Conservation (phyloP, 2,888 invertebrate genomes). For the Platycheirus albimanus region DNA sequence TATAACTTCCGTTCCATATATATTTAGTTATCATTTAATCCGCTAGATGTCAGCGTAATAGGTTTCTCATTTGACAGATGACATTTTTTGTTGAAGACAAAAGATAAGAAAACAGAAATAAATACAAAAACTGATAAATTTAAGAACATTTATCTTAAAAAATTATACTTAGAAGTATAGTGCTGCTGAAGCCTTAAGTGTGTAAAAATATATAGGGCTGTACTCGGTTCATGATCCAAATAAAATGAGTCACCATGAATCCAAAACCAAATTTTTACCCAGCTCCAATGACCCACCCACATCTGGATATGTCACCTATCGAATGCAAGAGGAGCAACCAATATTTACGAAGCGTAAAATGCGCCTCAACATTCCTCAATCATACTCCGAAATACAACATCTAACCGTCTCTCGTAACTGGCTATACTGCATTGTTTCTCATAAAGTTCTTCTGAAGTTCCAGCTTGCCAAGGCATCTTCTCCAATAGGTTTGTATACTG, state of each 20-base stretch:
- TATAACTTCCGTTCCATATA: not conserved
- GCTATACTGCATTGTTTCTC: conserved; percentile 92
- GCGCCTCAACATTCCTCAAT: conserved; percentile 89
- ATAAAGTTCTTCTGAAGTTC: conserved; percentile 90
- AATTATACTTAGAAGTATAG: not conserved
- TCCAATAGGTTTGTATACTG: conserved; percentile 87
- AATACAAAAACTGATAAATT: conserved; percentile 8
- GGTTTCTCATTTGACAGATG: conserved; percentile 12
- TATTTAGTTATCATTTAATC: not conserved
- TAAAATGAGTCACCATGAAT: conserved; percentile 83
- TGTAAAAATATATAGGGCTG: not conserved
- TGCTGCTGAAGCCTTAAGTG: too few species aligned
- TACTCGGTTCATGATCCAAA: conserved; percentile 12
- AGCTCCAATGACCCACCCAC: conserved; percentile 82
- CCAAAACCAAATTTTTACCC: conserved; percentile 79
- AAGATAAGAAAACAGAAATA: not conserved
- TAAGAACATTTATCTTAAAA: not conserved
- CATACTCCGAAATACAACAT: conserved; percentile 86
- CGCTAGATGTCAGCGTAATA: conserved; percentile 13
- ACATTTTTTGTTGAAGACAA: not conserved
- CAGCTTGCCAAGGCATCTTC: conserved; percentile 91
- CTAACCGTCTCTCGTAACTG: conserved; percentile 92
- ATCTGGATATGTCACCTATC: conserved; percentile 84
- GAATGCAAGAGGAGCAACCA: conserved; percentile 89
- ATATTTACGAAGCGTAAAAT: conserved; percentile 94